Base-by-base conservation (phyloP, 2,888 invertebrate genomes). In the Hirtodrosophila alboralis region DNA sequence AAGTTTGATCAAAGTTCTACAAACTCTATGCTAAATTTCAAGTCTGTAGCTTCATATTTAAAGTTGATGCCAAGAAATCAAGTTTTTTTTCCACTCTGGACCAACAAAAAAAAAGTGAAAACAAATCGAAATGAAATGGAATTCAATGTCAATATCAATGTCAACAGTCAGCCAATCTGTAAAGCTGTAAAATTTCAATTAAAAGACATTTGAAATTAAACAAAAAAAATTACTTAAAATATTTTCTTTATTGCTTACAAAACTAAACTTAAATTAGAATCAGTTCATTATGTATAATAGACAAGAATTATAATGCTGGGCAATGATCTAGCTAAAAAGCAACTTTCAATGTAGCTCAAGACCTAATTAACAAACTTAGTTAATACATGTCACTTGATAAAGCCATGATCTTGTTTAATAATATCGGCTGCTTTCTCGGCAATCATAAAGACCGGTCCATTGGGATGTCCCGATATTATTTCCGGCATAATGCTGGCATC, bases 341-440 rank as follows among this genome's bases (percentile, higher is more conserved):
- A 23, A 44, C 64, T 31, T 48, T 37, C 13, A 9, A 26, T 9
- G 13, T n/a, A 10, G 41, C 4, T 36, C 6, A 4, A 4, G 18
- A 34, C 13, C 13, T 2, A n/a, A 9, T 18, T 5, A 10, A 9
- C 10, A 33, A 41, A 38, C 33, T 16, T 43, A 3, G 1, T 23
- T 23, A 23, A 6, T n/a, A n/a, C n/a, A 23, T 23, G 8, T 23
- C 23, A 87, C 2, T 68, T 60, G 30, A 86, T 91, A 87, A 86
- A 87, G 36, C 89, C 92, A 57, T 92, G 91, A 51, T 91, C 90
- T 45, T 89, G 83, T 79, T 91, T 92, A 37, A 92, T 92, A 90
- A 92, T 90, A 73, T 92, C 92, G 3, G 92, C 91, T 7, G 91
- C 92, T 72, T 92, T 92, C 75, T 92, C 92, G 9, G 91, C 93